Evolutionary conservation across 2,888 invertebrate genomes (phyloP).

Genomic region (Oligia fasciuncula): DNA sequence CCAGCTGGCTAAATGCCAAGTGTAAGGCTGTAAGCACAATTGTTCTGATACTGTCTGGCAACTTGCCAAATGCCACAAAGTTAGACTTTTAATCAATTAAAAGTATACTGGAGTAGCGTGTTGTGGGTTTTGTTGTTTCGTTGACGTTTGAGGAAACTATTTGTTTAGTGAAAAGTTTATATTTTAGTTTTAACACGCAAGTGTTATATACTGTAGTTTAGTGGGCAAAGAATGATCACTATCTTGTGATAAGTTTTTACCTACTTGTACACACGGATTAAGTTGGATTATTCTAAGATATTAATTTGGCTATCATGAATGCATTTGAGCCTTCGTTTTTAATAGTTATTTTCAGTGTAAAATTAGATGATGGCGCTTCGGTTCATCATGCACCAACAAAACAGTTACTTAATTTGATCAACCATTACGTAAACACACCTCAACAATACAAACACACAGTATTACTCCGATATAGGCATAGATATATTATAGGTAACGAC

Average conservation of each 20-base stretch:
- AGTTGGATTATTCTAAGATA: background rate
- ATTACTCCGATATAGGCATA: conserved; percentile 19
- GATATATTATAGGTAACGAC: conserved; percentile 5
- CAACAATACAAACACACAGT: background rate
- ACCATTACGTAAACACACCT: conserved; percentile 4
- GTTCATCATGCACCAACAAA: background rate
- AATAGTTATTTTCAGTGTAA: background rate
- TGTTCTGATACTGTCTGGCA: conserved; percentile 71
- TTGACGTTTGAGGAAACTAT: conserved; percentile 9
- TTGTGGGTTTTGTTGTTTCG: conserved; percentile 29
- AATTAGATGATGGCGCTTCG: background rate
- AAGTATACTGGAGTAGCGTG: conserved; percentile 43
- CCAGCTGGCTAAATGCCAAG: conserved; percentile 73
- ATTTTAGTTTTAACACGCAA: background rate
- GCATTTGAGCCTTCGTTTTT: background rate
- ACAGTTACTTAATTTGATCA: conserved; percentile 15
- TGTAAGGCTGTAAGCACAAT: conserved; percentile 69
- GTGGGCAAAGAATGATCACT: too few species aligned
- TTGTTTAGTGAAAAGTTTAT: background rate
- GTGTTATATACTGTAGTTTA: too few species aligned
- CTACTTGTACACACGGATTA: background rate
- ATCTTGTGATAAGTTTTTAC: background rate
- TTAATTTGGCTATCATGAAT: background rate
- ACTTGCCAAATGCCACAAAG: conserved; percentile 66
- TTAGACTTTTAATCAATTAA: conserved; percentile 44